Evolutionary conservation across 1,140 invertebrate genomes (phyloP), one percentile per base, ranked within the genome.

Genomic region (Chionoecetes opilio): DNA sequence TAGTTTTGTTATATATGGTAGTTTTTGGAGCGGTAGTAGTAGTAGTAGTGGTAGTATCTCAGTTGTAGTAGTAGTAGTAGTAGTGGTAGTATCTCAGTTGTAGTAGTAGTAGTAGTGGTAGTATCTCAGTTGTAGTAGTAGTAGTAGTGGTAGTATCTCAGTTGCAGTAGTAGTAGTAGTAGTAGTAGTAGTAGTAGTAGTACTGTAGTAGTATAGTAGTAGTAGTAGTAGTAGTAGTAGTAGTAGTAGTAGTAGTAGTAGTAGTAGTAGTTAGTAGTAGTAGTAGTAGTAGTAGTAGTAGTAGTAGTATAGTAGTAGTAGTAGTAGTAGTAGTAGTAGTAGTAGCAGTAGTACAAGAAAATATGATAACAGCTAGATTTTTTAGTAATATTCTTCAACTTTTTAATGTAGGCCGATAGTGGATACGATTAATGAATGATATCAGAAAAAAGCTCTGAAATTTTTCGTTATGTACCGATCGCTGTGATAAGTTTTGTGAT

Each of bases 211-310:
- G 63, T 75, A 75, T n/a, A n/a, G 63, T 75, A 75, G 63, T 75
- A 75, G 63, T 75, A 75, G 63, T 75, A 75, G 63, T 75, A 75
- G 63, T 75, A n/a, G 63, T 75, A 75, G 63, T 75, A n/a, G 63
- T 75, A 75, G 63, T 75, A 75, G 63, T 75, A 75, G 63, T 75
- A 75, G 63, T 75, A 75, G 63, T 17, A 75, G 63, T 75, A 75
- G 63, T 75, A 75, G 21, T 26, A 75, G 53, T 75, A 75, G 21
- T 21, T 75, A 75, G 53, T 26, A 75, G 53, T 26, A 75, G 53
- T 75, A 75, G 53, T 75, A 21, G 53, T 75, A 75, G 53, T 75
- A 75, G 53, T 21, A 11, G 53, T 75, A 75, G 6, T 75, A 21
- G 53, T 21, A 11, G 21, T 75, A 21, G 6, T 75, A 75, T 11